phyloP scores from a whole-genome alignment of 2,113 vertebrate genomes.

The Erythrocebus patas region DNA sequence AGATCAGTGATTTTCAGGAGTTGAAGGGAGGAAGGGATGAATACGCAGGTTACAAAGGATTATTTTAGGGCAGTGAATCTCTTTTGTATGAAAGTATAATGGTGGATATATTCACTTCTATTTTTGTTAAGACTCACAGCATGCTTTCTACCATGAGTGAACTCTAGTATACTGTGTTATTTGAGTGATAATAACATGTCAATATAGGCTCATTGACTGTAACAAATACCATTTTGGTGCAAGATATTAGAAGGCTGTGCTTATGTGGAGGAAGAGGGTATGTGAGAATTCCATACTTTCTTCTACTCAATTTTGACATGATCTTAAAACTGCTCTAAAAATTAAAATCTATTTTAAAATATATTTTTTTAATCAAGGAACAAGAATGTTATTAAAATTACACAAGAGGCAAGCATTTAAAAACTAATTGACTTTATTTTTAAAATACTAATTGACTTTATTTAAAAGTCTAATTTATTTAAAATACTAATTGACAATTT shows the following conservation, averaged over 20 bases:
- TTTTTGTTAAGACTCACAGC: background rate
- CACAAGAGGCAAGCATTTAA: too few relatives aligned
- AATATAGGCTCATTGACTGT: background rate
- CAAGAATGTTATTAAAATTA: too few relatives aligned
- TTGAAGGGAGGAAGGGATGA: background rate
- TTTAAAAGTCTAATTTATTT: too few relatives aligned
- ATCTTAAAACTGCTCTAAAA: too few relatives aligned
- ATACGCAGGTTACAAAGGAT: accelerated
- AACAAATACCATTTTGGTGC: background rate
- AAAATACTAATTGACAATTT: too few relatives aligned
- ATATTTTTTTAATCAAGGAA: too few relatives aligned
- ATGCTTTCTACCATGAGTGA: background rate
- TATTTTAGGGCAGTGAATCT: background rate
- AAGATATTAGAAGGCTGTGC: background rate
- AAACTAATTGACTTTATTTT: too few relatives aligned
- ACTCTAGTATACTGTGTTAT: background rate
- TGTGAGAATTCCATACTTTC: background rate
- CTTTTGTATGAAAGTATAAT: background rate
- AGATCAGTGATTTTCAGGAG: background rate
- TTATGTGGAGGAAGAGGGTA: accelerated
- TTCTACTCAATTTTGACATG: background rate
- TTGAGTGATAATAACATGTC: background rate
- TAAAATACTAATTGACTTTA: too few relatives aligned
- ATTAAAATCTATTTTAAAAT: too few relatives aligned
- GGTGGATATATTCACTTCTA: background rate